Percentiles rank a stretch among this genome's conserved stretches.
phyloP scores from a whole-genome alignment of 1,140 invertebrate genomes.

The Muscidifurax raptorellus region DNA sequence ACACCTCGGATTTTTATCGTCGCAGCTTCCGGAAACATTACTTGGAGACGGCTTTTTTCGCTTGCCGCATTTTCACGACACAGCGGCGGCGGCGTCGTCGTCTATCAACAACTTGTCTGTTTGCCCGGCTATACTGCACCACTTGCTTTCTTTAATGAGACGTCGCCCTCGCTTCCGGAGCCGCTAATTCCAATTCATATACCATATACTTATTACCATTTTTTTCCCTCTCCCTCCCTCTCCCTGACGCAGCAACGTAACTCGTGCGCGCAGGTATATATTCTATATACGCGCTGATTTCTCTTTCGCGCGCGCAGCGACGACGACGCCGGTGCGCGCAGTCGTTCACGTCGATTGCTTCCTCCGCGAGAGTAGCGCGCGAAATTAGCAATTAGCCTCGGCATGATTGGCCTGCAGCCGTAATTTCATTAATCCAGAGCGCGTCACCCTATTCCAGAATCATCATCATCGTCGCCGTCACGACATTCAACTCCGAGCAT shows the following conservation, averaged over 20 bases:
- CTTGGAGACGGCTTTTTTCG: not conserved
- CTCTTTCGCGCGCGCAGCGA: not conserved
- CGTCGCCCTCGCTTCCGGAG: conserved; percentile 16
- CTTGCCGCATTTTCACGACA: too few relatives aligned
- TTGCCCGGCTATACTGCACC: not conserved
- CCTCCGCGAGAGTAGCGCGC: not conserved
- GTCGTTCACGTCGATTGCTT: not conserved
- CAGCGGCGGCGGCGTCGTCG: too few relatives aligned
- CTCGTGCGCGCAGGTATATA: not conserved
- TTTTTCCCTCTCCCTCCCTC: not conserved
- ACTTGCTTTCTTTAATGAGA: conserved; percentile 26
- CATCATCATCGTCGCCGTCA: not conserved
- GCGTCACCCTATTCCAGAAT: not conserved
- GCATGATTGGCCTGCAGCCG: not conserved
- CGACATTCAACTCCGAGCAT: not conserved
- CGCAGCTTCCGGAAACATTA: not conserved
- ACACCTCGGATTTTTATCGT: not conserved
- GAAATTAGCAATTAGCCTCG: not conserved
- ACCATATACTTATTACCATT: conserved; percentile 9
- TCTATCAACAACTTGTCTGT: not conserved
- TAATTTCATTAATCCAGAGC: not conserved
- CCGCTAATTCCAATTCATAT: conserved; percentile 12
- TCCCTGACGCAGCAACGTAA: not conserved
- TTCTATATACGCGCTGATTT: not conserved
- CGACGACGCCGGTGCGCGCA: too few relatives aligned